phyloP scores from a whole-genome alignment of 64 coral and sea anemone genomes.

The Acropora tenuis region DNA sequence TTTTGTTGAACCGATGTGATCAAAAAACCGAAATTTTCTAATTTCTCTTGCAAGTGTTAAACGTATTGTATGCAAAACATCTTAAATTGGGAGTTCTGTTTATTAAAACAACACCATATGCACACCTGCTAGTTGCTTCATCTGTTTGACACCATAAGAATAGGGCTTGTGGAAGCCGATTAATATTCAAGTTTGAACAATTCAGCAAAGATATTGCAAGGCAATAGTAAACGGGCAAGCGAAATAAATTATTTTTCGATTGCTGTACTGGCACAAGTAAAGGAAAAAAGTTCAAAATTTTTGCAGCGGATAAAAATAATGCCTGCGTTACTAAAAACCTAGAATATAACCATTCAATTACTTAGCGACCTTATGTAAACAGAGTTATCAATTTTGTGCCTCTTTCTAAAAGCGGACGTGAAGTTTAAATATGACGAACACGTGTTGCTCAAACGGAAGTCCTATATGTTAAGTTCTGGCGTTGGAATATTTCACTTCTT shows the following conservation, averaged over 20 bases:
- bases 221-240: background rate
- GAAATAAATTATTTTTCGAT: background rate
- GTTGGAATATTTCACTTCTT: too few relatives aligned
- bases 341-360: background rate
- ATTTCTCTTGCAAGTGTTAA: background rate
- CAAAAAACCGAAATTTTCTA: background rate
- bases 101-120: slow-evolving; percentile 10
- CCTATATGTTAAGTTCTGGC: too few relatives aligned
- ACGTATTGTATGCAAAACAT: slow-evolving; percentile 56
- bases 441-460: too few relatives aligned
- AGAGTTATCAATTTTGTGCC: background rate
- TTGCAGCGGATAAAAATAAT: background rate
- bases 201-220: background rate
- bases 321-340: background rate
- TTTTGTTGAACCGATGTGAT: too few relatives aligned
- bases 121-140: slow-evolving; percentile 18
- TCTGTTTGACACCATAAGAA: background rate
- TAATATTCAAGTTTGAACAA: background rate
- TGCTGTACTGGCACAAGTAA: background rate
- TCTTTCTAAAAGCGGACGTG: background rate
- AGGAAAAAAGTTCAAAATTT: background rate
- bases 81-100: slow-evolving; percentile 35
- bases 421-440: too few relatives aligned
- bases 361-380: background rate
- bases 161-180: background rate